A percentile compares a stretch with the other conserved stretches of the same genome.
phyloP scores from a whole-genome alignment of 1,140 invertebrate species.

The Ceratosolen fusciceps region DNA sequence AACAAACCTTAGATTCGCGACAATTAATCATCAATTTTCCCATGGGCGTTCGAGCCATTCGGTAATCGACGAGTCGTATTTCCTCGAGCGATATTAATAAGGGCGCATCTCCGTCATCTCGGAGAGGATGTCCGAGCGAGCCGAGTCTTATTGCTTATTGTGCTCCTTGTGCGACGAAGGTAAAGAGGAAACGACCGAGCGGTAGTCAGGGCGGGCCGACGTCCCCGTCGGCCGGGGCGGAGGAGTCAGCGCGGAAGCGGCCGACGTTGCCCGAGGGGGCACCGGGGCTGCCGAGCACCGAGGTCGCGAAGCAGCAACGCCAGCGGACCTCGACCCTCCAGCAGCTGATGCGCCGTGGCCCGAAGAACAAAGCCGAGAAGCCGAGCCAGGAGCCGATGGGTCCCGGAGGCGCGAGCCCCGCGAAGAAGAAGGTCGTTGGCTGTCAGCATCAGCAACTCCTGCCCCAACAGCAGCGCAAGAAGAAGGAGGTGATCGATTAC shows the following conservation, averaged over 20 bases:
- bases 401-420: constrained; percentile 1
- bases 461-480: constrained; percentile 63
- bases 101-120: too few species aligned
- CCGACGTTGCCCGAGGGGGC: constrained; percentile 28
- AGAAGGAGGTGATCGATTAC: constrained; percentile 86
- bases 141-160: too few species aligned
- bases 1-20: too few species aligned
- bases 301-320: constrained; percentile 10
- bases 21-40: too few species aligned
- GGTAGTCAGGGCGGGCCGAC: constrained; percentile 36
- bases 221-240: constrained; percentile 27
- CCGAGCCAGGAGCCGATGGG: constrained; percentile 46
- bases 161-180: too few species aligned
- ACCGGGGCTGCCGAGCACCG: not conserved
- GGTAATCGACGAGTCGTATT: too few species aligned
- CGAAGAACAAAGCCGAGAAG: constrained; percentile 49
- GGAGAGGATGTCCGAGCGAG: too few species aligned
- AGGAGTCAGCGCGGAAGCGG: constrained; percentile 48
- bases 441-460: constrained; percentile 28
- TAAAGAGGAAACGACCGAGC: constrained; percentile 63
- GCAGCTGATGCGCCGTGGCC: constrained; percentile 19
- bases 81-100: too few species aligned
- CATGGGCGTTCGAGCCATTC: too few species aligned
- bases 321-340: constrained; percentile 23
- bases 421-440: constrained; percentile 56